Percentiles rank a stretch among this genome's conserved stretches.
Evolutionary conservation across 2,888 invertebrate species (phyloP).

Genomic region (Chaitophorus viminalis): DNA sequence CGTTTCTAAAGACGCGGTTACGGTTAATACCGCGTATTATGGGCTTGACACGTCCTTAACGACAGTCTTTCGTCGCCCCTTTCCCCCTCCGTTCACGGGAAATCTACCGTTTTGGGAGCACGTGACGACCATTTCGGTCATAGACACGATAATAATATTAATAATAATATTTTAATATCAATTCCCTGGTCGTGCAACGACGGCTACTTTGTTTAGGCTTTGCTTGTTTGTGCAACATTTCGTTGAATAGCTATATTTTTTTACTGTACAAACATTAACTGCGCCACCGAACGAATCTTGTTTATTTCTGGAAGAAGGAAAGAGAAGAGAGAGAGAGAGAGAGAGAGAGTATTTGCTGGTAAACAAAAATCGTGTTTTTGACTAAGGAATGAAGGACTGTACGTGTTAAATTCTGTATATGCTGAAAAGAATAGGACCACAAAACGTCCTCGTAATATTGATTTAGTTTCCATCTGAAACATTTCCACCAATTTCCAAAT

Average conservation of each 20-base stretch:
- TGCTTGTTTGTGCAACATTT: not conserved
- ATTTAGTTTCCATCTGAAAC: conserved; percentile 54
- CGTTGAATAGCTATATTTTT: not conserved
- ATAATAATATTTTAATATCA: not conserved
- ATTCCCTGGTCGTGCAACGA: not conserved
- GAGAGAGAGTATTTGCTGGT: not conserved
- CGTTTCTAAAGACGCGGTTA: too few relatives aligned
- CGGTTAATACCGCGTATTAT: too few relatives aligned
- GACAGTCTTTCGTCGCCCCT: not conserved
- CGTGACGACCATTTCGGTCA: not conserved
- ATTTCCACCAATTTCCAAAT: conserved; percentile 44
- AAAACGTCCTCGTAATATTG: conserved; percentile 49
- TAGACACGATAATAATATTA: not conserved
- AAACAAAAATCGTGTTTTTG: conserved; percentile 27
- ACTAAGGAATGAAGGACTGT: conserved; percentile 8
- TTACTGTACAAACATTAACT: conserved; percentile 4
- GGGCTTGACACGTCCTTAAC: not conserved
- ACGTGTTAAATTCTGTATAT: conserved; percentile 33
- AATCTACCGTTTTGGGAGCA: not conserved
- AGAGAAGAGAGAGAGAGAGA: not conserved
- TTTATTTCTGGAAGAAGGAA: not conserved
- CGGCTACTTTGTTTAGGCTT: not conserved
- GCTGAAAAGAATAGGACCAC: conserved; percentile 23
- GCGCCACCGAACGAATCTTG: not conserved
- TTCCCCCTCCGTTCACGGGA: too few relatives aligned